Percentiles rank a stretch among this genome's conserved stretches.
phyloP scores from a whole-genome alignment of 1,140 invertebrate genomes.

The Camponotus pennsylvanicus region DNA sequence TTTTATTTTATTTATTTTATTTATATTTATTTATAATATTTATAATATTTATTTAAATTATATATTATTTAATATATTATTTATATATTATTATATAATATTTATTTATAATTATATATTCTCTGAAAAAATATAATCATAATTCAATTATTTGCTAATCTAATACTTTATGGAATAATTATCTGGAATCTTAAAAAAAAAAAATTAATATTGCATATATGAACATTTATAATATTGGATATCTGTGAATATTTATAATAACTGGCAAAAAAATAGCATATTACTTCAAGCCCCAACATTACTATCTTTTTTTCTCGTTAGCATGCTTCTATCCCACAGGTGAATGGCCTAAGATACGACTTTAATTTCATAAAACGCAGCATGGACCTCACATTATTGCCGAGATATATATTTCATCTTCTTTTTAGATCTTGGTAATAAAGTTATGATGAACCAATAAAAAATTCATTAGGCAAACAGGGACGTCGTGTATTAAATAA shows the following conservation, averaged over 20 bases:
- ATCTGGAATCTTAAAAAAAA: neutral
- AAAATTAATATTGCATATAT: neutral
- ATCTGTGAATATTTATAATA: conserved; percentile 10
- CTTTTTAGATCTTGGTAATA: conserved; percentile 30
- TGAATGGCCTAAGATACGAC: conserved; percentile 23
- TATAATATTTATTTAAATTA: too few relatives aligned
- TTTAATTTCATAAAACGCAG: conserved; percentile 37
- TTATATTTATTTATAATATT: too few relatives aligned
- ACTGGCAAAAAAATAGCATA: neutral
- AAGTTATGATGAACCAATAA: conserved; percentile 7
- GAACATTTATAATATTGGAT: conserved; percentile 8
- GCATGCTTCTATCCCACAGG: neutral
- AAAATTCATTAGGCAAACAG: conserved; percentile 40
- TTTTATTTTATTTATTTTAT: too few relatives aligned
- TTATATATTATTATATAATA: too few relatives aligned
- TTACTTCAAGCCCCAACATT: too few relatives aligned
- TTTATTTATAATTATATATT: too few relatives aligned
- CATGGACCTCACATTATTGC: neutral
- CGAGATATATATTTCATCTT: conserved; percentile 10
- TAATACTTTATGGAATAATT: neutral
- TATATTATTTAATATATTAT: too few relatives aligned
- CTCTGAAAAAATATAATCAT: neutral
- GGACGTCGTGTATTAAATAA: neutral
- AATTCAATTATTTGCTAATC: neutral
- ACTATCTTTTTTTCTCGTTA: conserved; percentile 34